Evolutionary conservation across 2,888 invertebrate species (phyloP), one percentile per base, ranked within the genome.

Genomic region (Notocelia uddmanniana): DNA sequence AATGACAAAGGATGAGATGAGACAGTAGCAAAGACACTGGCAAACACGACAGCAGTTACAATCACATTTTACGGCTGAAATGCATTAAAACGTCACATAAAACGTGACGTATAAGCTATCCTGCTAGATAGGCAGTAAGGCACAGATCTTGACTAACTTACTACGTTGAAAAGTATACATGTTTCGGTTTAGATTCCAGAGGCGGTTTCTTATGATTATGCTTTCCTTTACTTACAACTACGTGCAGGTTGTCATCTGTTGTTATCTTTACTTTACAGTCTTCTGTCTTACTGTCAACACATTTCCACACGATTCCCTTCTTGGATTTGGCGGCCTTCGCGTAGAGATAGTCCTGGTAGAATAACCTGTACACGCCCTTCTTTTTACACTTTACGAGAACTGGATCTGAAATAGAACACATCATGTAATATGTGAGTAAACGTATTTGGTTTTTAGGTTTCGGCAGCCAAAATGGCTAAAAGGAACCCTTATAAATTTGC

Each of bases 271-370:
- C 90, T 18, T 85, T 82, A 67, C 93, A 93, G 0, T 84, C 85
- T 0, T 89, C 88, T 0, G 80, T 76, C 76, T 92, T 92, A 66
- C 86, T 89, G 2, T 81, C 79, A 0, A 86, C 82, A 74, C 93
- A 93, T 69, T 89, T 92, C 93, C 93, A 93, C 0, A 90, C 89
- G 0, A 81, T 83, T 0, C 93, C 93, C 54, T 89, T 92, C 74
- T 91, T 93, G 0, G 93, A 92, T 64, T 87, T 92, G 0, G 90
- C 78, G 60, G 88, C 82, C 73, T 86, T 83, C 0, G 82, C 79
- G 76, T 82, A 92, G 0, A 88, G 88, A 73, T 83, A 87, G 1
- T 80, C 82, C 52, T 86, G 83, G 76, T 89, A 90, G 0, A 92
- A 74, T 0, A 93, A 81, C 9, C 84, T 76, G 68, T 88, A 91